Evolutionary conservation across 2,888 invertebrate genomes (phyloP).

Genomic region (Stratiomys singularior): DNA sequence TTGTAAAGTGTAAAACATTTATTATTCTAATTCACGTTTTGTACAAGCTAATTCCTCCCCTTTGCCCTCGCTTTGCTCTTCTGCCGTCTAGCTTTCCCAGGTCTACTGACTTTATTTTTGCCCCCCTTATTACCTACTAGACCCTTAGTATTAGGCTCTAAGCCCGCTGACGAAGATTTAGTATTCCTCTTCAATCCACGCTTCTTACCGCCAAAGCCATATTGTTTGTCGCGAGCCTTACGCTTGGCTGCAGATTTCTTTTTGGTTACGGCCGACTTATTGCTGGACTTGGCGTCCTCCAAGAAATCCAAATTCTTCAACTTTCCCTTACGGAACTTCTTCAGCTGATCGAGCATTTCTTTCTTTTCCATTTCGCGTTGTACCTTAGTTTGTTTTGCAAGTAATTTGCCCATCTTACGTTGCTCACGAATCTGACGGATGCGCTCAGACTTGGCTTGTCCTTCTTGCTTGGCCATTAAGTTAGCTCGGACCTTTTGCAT

Average conservation of each 20-base stretch:
- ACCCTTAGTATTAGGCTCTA: slow-evolving; percentile 55
- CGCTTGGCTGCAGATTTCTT: slow-evolving; percentile 67
- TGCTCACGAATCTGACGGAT: slow-evolving; percentile 89
- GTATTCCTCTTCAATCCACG: slow-evolving; percentile 89
- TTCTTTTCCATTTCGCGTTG: slow-evolving; percentile 91
- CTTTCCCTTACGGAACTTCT: slow-evolving; percentile 89
- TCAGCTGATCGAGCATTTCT: slow-evolving; percentile 90
- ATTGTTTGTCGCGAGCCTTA: slow-evolving; percentile 82
- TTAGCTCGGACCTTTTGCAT: slow-evolving; percentile 95
- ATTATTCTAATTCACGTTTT: not conserved
- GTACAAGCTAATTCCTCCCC: not conserved
- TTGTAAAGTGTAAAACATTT: not conserved
- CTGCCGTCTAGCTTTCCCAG: slow-evolving; percentile 69
- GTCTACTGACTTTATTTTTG: slow-evolving; percentile 62
- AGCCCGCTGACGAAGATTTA: slow-evolving; percentile 72
- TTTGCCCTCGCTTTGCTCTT: slow-evolving; percentile 58
- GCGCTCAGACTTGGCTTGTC: slow-evolving; percentile 88
- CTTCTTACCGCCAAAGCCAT: slow-evolving; percentile 96
- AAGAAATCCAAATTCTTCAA: slow-evolving; percentile 83
- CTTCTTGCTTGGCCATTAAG: slow-evolving; percentile 83
- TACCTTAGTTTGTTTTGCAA: slow-evolving; percentile 84
- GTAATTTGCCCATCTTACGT: slow-evolving; percentile 91
- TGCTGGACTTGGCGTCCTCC: slow-evolving; percentile 71
- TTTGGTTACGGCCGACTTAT: slow-evolving; percentile 59
- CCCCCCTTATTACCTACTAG: slow-evolving; percentile 15